Evolutionary conservation across 2,888 invertebrate genomes (phyloP).

Genomic region (Spodoptera exigua): DNA sequence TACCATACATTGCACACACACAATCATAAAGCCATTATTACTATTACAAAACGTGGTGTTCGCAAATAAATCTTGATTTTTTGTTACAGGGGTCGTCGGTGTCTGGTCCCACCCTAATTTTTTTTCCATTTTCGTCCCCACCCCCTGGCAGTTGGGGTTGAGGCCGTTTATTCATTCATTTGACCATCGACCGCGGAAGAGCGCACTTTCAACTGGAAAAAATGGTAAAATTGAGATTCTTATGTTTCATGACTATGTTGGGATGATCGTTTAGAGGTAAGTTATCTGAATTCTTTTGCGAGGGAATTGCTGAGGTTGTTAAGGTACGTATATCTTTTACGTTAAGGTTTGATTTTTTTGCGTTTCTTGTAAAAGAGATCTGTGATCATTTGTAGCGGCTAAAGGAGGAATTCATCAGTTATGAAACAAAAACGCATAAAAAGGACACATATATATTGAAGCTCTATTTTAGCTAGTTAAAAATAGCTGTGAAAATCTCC

Average conservation of each 20-base stretch:
- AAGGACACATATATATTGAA: too few relatives aligned
- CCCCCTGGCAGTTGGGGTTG: constrained; percentile 68
- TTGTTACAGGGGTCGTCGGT: constrained; percentile 77
- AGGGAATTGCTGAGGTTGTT: constrained; percentile 19
- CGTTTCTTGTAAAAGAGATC: not conserved
- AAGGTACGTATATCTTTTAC: constrained; percentile 19
- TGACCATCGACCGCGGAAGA: constrained; percentile 63
- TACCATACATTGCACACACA: constrained; percentile 57
- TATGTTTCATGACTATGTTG: constrained; percentile 56
- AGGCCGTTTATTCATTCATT: constrained; percentile 67
- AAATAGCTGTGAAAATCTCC: too few relatives aligned
- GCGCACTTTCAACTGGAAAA: constrained; percentile 56
- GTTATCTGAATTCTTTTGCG: constrained; percentile 18
- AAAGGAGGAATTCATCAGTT: too few relatives aligned
- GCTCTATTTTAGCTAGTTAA: too few relatives aligned
- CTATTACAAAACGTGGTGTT: constrained; percentile 72
- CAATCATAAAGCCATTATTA: constrained; percentile 70
- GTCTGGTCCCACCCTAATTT: constrained; percentile 78
- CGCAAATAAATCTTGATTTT: constrained; percentile 85
- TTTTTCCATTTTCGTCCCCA: constrained; percentile 68
- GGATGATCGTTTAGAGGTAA: constrained; percentile 54
- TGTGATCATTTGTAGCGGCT: too few relatives aligned
- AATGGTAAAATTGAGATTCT: constrained; percentile 58
- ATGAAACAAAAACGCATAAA: too few relatives aligned
- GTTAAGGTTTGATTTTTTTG: not conserved